Base-by-base conservation (phyloP, 2,888 invertebrate species). In the Trilocha varians region DNA sequence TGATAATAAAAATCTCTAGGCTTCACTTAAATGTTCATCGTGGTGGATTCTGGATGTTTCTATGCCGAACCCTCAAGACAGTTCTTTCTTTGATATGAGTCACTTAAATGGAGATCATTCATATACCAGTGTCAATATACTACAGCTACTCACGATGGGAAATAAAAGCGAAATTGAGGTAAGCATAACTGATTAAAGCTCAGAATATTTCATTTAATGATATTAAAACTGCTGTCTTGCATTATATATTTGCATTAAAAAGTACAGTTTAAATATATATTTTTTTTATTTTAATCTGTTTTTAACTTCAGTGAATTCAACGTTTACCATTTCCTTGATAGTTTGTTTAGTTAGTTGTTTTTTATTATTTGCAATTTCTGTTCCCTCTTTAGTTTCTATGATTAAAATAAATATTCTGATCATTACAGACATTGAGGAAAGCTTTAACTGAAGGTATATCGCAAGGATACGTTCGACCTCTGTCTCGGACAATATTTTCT, bases 401-500 rank as follows among this genome's bases (percentile, higher is more conserved):
- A n/a, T n/a, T n/a, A n/a, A n/a, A n/a, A n/a, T n/a, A n/a, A n/a
- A n/a, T n/a, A n/a, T n/a, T n/a, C n/a, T n/a, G n/a, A n/a, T n/a
- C n/a, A n/a, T n/a, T n/a, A n/a, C n/a, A 72, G 68, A 42, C 36
- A 3, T 37, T 77, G 8, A 70, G 67, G 25, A 4, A 15, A 1
- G 42, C 72, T 46, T 37, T 78, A 16, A 59, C 58, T 13, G 68
- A 71, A 8, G 78, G 78, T 2, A 74, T 78, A 16, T 42, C 50
- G 0, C 53, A 46, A 0, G 78, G 78, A 0, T 68, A 62, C 44
- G 76, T 78, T 11, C 59, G 63, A 3, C 78, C 78, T 0, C 42
- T 78, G 32, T 53, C 71, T 0, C 62, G 70, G 4, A 59, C 71
- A 3, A 54, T 59, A 13, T 75, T 60, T 45, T 39, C 48, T 0